Conservation (phyloP, 30 jellyfish, hydroid and myxozoan species). For the Aurelia sp. region DNA sequence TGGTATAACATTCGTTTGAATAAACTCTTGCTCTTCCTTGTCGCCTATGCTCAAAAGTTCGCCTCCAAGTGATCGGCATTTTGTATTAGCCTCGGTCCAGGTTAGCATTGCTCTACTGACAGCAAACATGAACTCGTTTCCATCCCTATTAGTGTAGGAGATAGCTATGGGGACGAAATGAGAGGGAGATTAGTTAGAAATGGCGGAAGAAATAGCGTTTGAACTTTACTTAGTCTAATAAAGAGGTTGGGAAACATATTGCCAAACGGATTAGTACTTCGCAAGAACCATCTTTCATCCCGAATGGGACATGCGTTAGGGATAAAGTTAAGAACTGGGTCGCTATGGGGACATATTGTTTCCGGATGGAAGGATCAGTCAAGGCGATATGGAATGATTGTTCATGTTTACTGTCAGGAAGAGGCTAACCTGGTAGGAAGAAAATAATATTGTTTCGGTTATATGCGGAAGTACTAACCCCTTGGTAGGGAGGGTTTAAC, state of each 20-base stretch:
- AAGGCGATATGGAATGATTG: too few species aligned
- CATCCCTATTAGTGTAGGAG: slow-evolving; percentile 98
- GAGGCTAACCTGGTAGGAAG: slow-evolving; percentile 75
- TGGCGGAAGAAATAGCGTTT: not conserved
- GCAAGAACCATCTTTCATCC: not conserved
- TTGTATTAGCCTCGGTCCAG: slow-evolving; percentile 88
- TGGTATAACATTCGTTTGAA: slow-evolving; percentile 69
- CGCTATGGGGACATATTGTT: too few species aligned
- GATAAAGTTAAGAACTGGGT: too few species aligned
- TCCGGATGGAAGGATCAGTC: too few species aligned
- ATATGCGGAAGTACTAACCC: slow-evolving; percentile 83
- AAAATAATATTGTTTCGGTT: slow-evolving; percentile 16
- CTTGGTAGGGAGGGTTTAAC: slow-evolving; percentile 1
- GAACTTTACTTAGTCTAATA: too few species aligned
- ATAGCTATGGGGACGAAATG: slow-evolving; percentile 86
- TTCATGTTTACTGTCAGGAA: slow-evolving; percentile 80
- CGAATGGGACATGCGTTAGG: not conserved
- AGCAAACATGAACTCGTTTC: slow-evolving; percentile 93
- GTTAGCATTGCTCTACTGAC: slow-evolving; percentile 89
- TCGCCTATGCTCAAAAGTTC: slow-evolving; percentile 94
- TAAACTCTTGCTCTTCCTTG: slow-evolving; percentile 90
- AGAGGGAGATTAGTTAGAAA: slow-evolving; percentile 59
- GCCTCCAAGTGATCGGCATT: slow-evolving; percentile 93
- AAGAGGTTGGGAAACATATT: too few species aligned
- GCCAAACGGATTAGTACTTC: slow-evolving; percentile 58